Percentiles rank a stretch among this genome's conserved stretches.
Evolutionary conservation across 2,888 invertebrate genomes (phyloP).

Genomic region (Pseudococcus longispinus): DNA sequence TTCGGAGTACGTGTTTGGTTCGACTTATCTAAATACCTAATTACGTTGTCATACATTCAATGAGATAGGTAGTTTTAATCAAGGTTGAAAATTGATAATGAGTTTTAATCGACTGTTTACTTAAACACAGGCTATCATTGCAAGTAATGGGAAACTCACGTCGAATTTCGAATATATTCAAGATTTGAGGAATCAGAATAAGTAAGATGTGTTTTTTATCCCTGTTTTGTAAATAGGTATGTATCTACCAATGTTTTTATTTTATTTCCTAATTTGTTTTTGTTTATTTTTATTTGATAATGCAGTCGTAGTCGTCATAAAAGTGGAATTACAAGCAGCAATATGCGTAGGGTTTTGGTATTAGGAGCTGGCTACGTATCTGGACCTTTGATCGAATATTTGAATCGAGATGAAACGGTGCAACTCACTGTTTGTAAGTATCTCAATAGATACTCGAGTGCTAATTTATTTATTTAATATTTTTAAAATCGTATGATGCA

Average conservation of each 20-base stretch:
- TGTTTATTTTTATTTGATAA: conserved; percentile 54
- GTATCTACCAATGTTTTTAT: not conserved
- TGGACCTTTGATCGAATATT: conserved; percentile 92
- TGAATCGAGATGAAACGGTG: conserved; percentile 80
- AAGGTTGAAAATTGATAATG: not conserved
- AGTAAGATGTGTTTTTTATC: conserved; percentile 63
- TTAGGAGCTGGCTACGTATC: conserved; percentile 96
- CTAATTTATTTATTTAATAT: not conserved
- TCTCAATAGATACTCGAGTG: not conserved
- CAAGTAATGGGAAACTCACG: conserved; percentile 92
- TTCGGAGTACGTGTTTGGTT: conserved; percentile 67
- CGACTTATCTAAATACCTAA: not conserved
- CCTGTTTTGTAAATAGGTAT: not conserved
- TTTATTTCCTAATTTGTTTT: not conserved
- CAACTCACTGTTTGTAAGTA: conserved; percentile 79
- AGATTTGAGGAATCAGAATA: conserved; percentile 77
- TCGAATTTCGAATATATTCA: conserved; percentile 94
- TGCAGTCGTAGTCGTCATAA: conserved; percentile 75
- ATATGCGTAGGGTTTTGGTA: conserved; percentile 79
- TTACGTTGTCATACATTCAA: not conserved
- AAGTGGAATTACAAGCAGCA: conserved; percentile 69
- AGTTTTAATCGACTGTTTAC: conserved; percentile 53
- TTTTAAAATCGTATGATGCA: conserved; percentile 60
- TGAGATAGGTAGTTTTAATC: not conserved
- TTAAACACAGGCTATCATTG: conserved; percentile 86